These are phyloP conservation scores for Pangasius macronema DNA, from an alignment of 2,797 vertebrate species.

Conservation along the genomic window DNA sequence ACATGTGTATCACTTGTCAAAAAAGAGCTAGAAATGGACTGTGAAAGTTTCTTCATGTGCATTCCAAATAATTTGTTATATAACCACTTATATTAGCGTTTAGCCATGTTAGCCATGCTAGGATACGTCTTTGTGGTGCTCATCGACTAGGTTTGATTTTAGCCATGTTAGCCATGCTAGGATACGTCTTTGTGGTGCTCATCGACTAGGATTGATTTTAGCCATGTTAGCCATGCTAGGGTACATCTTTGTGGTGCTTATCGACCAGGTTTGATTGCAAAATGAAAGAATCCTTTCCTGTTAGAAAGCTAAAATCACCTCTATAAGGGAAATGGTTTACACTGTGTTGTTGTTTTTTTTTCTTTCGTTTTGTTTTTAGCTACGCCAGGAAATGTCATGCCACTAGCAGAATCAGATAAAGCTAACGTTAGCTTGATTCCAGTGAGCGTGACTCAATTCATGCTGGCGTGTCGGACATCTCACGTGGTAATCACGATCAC, in stretches of 20 bases:
- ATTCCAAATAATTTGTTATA: neutral
- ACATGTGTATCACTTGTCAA: conserved; percentile 59
- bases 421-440: neutral
- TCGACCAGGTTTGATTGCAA: neutral
- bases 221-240: neutral
- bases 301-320: too few relatives aligned
- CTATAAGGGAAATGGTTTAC: neutral
- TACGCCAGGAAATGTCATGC: neutral
- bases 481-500: neutral
- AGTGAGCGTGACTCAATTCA: neutral
- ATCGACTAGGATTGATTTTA: neutral
- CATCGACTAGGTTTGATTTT: neutral
- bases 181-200: neutral
- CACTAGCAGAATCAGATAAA: neutral
- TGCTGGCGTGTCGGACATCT: neutral
- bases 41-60: neutral
- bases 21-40: conserved; percentile 54
- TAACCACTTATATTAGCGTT: neutral
- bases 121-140: neutral
- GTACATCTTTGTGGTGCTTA: neutral
- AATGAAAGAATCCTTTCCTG: neutral
- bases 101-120: neutral
- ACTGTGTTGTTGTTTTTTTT: neutral
- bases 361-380: neutral
- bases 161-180: neutral